Evolutionary conservation across 2,888 invertebrate species (phyloP), one percentile per base, ranked within the genome.

Genomic region (Bellardia bayeri): DNA sequence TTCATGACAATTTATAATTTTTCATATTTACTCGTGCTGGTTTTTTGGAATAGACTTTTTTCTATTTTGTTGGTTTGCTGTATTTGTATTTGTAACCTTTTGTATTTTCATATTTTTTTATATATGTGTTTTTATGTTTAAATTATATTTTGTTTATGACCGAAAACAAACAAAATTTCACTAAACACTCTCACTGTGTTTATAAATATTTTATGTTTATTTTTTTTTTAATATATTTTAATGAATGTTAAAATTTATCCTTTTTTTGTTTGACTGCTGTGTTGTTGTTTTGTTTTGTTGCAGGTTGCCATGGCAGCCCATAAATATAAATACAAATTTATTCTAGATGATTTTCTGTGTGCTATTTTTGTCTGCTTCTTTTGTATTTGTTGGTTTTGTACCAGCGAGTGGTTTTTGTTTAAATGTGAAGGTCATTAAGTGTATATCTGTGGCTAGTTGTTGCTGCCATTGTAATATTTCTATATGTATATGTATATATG

Each of bases 1-100:
- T 79, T 58, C 84, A 79, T 79, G 84, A 79, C 68, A 74, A 79
- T 72, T 79, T 58, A 68, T 68, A 79, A 84, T 84, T 72, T 72
- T 23, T 72, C n/a, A 79, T 68, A 68, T 71, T 49, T 33, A 58
- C 68, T 23, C 13, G 23, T 23, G 56, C 2, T 11, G 51, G 63
- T 16, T 9, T 33, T 16, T 5, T 16, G 13, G 0, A 13, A 33
- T 3, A 33, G 3, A 3, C 3, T 61, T 64, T 9, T 64, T 37
- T n/a, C 16, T 40, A 14, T 5, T 64, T 64, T 64, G 3, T 33
- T 42, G 8, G 37, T 66, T 40, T 37, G 40, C 40, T 76, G 3
- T 64, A 40, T 37, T 51, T 54, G 33, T 54, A 33, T 8, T 13
- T 3, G 13, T 45, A 45, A 45, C 13, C 13, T 45, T 45, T 45